These are phyloP conservation scores for Ageneiosus marmoratus DNA, from an alignment of 2,113 vertebrate species.

Conservation along the genomic window DNA sequence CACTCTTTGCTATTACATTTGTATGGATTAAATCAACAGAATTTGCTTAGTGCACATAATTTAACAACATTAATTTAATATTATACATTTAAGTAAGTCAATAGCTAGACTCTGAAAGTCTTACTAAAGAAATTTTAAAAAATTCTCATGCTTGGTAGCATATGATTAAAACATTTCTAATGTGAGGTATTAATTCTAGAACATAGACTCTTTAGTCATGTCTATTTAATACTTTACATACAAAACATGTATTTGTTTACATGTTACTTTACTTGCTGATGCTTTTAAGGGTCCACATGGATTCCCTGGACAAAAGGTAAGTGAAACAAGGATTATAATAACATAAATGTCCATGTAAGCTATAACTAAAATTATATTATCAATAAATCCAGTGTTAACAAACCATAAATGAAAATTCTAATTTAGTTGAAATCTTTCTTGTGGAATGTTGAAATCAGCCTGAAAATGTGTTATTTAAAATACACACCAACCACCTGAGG, in stretches of 20 bases:
- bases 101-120: neutral
- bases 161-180: neutral
- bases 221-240: neutral
- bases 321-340: neutral
- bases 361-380: neutral
- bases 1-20: neutral
- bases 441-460: neutral
- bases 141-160: neutral
- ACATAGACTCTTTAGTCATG: neutral
- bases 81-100: neutral
- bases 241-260: neutral
- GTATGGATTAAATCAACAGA: neutral
- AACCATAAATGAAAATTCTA: neutral
- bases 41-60: neutral
- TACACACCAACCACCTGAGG: neutral
- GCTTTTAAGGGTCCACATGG: conserved; percentile 92
- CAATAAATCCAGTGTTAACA: neutral
- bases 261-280: neutral
- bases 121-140: neutral
- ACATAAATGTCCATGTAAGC: neutral
- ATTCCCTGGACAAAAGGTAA: conserved; percentile 95
- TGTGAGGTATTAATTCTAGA: neutral
- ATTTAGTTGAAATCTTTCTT: neutral
- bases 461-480: neutral
- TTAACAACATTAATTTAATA: neutral